Evolutionary conservation across 2,797 vertebrate genomes (phyloP), one percentile per base, ranked within the genome.

Genomic region (Geotrypetes seraphini): DNA sequence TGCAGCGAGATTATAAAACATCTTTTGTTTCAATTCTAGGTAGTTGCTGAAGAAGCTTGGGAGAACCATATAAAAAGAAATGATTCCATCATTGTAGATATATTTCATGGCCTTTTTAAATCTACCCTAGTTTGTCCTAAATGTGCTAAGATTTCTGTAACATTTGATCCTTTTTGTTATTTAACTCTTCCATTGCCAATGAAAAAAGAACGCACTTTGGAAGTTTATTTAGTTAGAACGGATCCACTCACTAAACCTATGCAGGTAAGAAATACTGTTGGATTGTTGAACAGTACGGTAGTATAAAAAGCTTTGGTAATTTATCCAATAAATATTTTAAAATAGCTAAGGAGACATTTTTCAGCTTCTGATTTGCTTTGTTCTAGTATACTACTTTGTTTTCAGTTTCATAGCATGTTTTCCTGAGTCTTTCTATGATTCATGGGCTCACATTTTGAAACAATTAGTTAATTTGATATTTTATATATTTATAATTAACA

Each of bases 31-130:
- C 60, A 28, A 30, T 70, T 63, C 3, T 65, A 99, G 96, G 84
- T 97, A 23, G 91, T 99, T 51, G 96, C 96, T 7, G 90, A 97
- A 73, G 93, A 99, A 73, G 95, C 96, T 20, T 99, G 96, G 96
- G 90, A 96, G 69, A 98, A 85, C 62, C 96, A 99, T 73, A 79
- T 96, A 56, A 97, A 95, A 71, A 84, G 96, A 69, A 99, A 99
- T 32, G 88, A 99, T 80, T 99, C 96, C 48, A 94, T 99, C 68
- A 99, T 99, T 33, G 95, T 99, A 57, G 94, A 99, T 79, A 99
- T 97, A 70, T 99, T 99, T 76, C 96, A 99, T 19, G 95, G 96
- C 48, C 91, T 99, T 61, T 99, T 99, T 76, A 99, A 99, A 69
- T 99, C 96, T 36, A 99, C 96, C 1, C 60, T 99, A 43, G 93